These are phyloP conservation scores for Sander lucioperca DNA, from an alignment of 2,113 vertebrate species.

Conservation along the genomic window DNA sequence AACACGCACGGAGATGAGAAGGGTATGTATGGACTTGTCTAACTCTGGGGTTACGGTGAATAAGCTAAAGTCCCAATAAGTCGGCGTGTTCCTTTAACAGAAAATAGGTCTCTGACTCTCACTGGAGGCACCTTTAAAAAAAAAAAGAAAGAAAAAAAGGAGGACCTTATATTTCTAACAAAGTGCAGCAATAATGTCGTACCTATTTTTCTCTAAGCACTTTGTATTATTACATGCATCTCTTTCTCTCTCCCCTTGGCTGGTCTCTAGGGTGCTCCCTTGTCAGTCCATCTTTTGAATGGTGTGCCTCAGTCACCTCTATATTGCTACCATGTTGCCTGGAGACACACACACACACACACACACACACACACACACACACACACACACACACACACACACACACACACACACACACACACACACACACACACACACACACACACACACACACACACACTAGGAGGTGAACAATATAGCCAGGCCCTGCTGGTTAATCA, in stretches of 20 bases:
- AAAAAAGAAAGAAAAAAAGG: neutral
- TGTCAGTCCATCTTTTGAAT: constrained; percentile 47
- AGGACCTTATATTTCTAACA: constrained; percentile 22
- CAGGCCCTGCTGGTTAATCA: constrained; percentile 44
- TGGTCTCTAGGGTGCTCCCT: constrained; percentile 3
- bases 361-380: neutral
- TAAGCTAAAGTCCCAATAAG: too few relatives aligned
- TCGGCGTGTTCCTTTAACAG: neutral
- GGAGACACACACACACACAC: constrained; percentile 29
- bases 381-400: neutral
- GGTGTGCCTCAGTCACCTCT: constrained; percentile 57
- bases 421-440: neutral
- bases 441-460: neutral
- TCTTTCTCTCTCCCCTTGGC: neutral
- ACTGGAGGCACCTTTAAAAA: neutral
- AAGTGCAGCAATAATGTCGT: constrained; percentile 41
- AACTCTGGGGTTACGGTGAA: too few relatives aligned
- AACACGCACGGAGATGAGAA: too few relatives aligned
- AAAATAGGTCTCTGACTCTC: neutral
- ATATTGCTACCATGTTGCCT: constrained; percentile 62
- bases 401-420: neutral
- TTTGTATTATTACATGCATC: constrained; percentile 26
- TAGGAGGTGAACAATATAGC: constrained; percentile 37
- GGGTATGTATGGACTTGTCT: too few relatives aligned
- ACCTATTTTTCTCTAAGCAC: neutral